Evolutionary conservation across 2,888 invertebrate species (phyloP), one percentile per base, ranked within the genome.

Genomic region (Keiferia lycopersicella): DNA sequence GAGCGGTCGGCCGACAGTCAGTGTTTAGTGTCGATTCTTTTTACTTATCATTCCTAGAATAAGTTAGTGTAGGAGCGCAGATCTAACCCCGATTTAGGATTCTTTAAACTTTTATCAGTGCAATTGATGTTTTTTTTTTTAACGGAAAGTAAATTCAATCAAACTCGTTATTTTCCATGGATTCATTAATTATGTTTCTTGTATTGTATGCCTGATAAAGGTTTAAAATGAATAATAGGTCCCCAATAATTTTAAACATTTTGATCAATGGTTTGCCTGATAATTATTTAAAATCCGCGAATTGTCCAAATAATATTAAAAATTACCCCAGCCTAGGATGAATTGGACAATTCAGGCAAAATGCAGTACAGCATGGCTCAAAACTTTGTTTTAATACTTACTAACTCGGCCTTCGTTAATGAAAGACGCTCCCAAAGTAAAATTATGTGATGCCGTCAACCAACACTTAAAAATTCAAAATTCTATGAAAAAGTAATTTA

Each of bases 1-100:
- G 88, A 91, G 53, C 71, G 64, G 22, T 65, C 65, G 53, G 64
- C 50, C 48, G 67, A 67, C 18, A 67, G 67, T 68, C 59, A 69
- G 67, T 67, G 60, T 39, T 66, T 56, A 56, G 48, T 61, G 61
- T 30, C 48, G 61, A 61, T n/a, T 30, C 30, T 61, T 41, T 45
- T 48, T 12, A 48, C 30, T 48, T 45, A 45, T 14, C 48, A 22
- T 22, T 45, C 18, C 18, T 58, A 39, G 11, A 0, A 2, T 48
- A 61, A 45, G 41, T 2, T n/a, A 48, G 22, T 26, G 22, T 61
- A 48, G 45, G 45, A 30, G 48, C n/a, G 12, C 16, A 56, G 30
- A 22, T 30, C 56, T 56, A 56, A 56, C 56, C 56, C 22, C 7
- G 1, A 10, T 53, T 0, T 16, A 50, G 50, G 41, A 1, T n/a